Evolutionary conservation across 2,797 vertebrate genomes (phyloP).

Genomic region (Jordanella pulchra): DNA sequence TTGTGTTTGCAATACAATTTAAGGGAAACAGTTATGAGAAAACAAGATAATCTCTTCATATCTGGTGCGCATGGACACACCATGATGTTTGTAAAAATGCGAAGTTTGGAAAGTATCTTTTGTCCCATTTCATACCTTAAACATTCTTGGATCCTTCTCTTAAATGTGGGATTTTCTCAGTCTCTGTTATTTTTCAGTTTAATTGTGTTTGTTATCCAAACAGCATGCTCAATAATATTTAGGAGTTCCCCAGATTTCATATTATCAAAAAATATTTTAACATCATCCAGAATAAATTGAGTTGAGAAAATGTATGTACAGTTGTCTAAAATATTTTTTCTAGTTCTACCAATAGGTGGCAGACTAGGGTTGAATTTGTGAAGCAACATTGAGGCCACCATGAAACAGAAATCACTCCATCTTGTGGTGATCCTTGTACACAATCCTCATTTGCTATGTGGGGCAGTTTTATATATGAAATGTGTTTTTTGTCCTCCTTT

Average conservation of each 20-base stretch:
- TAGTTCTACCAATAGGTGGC: constrained; percentile 47
- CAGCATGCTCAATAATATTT: too few species aligned
- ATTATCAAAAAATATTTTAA: neutral
- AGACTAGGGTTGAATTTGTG: constrained; percentile 20
- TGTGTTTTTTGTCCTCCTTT: neutral
- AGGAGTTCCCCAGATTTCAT: too few species aligned
- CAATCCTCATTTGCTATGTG: neutral
- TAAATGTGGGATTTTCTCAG: neutral
- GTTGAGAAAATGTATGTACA: neutral
- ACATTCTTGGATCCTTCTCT: neutral
- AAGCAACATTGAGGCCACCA: neutral
- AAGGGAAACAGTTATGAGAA: neutral
- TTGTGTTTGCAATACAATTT: neutral
- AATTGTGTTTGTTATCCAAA: too few species aligned
- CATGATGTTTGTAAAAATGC: neutral
- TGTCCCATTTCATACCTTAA: neutral
- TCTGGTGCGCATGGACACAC: neutral
- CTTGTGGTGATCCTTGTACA: constrained; percentile 56
- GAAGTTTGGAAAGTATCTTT: neutral
- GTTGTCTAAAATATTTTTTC: neutral
- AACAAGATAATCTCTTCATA: neutral
- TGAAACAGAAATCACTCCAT: constrained; percentile 52
- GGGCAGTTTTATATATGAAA: neutral
- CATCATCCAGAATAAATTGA: neutral
- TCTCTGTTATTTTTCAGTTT: neutral